Base-by-base conservation (phyloP, 2,113 vertebrate genomes). In the Engraulis encrasicolus region DNA sequence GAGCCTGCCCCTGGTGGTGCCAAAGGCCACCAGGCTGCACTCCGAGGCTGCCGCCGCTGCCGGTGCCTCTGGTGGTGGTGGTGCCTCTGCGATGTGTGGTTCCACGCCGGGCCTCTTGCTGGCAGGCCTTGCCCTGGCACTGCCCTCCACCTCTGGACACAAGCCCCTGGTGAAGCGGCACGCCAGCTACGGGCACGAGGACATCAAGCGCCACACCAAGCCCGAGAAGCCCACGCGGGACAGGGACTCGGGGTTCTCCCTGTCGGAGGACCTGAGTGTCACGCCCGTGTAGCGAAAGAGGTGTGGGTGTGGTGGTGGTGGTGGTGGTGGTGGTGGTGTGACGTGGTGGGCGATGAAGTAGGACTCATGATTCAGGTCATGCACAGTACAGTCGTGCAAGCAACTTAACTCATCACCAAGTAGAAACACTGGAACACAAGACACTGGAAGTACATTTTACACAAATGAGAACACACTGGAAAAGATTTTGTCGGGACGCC, bases 231-330 rank as follows among this genome's bases (percentile, higher is more conserved):
- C 94, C 6, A 82, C 85, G 0, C 94, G 96, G 17, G 96, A 98
- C 89, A 90, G 96, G 78, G 96, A 98, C 92, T 96, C 96, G 9
- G 96, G 95, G 52, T 94, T 96, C 83, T 96, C 95, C 78, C 90
- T 96, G 88, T 97, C 96, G 23, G 95, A 95, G 87, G 97, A 97
- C 90, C 93, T 97, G 81, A 97, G 93, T n/a, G 95, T 97, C 85
- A 96, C 95, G 20, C 95, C 96, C 2, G 92, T 96, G 81, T 97
- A 95, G 92, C 36, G 23, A 31, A 31, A n/a, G n/a, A n/a, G n/a
- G n/a, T n/a, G n/a, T n/a, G n/a, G n/a, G n/a, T n/a, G 31, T 45
- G 40, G 40, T 3, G 40, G 40, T 45, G 40, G 40, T 3, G 40
- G 40, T 45, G 66, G 31, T 45, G 40, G 40, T 3, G 40, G 40